Conservation (phyloP, 2,797 vertebrate species). For the Coluber constrictor region DNA sequence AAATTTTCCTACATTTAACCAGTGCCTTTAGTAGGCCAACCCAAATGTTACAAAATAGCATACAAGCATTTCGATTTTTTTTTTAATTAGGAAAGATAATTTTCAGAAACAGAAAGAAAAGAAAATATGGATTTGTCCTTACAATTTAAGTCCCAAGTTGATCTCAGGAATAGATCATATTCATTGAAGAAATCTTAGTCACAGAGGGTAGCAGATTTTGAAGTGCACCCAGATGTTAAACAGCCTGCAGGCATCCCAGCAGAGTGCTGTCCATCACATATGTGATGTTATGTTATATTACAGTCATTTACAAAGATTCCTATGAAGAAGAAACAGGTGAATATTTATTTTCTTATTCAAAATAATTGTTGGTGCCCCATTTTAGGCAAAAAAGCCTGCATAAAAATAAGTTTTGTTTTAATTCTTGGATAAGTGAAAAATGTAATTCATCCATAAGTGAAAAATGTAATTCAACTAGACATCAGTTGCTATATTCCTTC, state of each 20-base stretch:
- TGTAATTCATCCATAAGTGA: no score
- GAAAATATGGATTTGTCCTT: neutral
- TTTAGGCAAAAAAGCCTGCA: neutral
- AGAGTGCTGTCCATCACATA: neutral
- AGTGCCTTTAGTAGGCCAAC: neutral
- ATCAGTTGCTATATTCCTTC: neutral
- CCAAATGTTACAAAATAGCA: neutral
- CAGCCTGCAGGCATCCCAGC: neutral
- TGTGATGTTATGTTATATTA: neutral
- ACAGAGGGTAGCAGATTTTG: neutral
- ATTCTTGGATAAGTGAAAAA: neutral
- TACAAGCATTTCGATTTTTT: neutral
- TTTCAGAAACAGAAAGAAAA: neutral
- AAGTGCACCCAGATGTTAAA: neutral
- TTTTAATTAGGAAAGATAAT: neutral
- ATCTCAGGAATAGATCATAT: neutral
- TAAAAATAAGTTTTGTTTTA: neutral
- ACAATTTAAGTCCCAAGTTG: neutral
- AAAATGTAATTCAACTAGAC: neutral
- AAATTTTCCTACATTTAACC: neutral
- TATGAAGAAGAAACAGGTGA: neutral
- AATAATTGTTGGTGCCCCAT: neutral
- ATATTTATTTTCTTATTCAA: neutral
- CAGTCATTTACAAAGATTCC: neutral
- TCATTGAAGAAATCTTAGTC: neutral